Conservation (phyloP, 2,888 invertebrate species). For the Eledona agricola region DNA sequence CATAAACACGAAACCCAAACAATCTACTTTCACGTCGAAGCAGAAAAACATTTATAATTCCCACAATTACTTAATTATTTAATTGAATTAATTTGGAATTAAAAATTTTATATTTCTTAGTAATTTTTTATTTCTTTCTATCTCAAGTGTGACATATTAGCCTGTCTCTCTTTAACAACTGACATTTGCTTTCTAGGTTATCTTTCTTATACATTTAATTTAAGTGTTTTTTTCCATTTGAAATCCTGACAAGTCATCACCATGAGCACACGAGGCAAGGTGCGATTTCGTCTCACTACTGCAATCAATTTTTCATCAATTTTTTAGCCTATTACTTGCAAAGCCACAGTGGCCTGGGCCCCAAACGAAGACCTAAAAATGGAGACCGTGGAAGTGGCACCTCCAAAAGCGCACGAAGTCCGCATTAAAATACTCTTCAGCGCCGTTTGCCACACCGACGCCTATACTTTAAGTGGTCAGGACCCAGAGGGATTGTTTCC, state of each 20-base stretch:
- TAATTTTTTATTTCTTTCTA: no score
- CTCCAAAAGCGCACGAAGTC: conserved; percentile 94
- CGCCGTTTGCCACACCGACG: conserved; percentile 92
- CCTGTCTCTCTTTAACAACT: no score
- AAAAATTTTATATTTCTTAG: no score
- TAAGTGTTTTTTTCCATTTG: no score
- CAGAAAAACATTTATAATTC: no score
- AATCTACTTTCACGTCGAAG: no score
- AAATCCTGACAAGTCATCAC: background rate
- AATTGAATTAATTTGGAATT: no score
- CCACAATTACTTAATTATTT: no score
- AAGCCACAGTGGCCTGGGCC: conserved; percentile 97
- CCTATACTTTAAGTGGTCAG: conserved; percentile 85
- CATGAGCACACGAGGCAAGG: conserved; percentile 22
- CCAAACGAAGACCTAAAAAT: conserved; percentile 87
- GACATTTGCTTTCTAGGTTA: no score
- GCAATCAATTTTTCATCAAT: background rate
- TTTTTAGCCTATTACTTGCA: conserved; percentile 77
- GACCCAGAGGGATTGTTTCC: conserved; percentile 95
- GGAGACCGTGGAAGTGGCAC: conserved; percentile 93
- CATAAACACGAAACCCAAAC: no score
- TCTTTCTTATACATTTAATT: no score
- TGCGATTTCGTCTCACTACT: background rate
- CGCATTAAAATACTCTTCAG: conserved; percentile 81
- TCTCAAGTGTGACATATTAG: no score